A percentile compares a stretch with the other conserved stretches of the same genome.
These are phyloP conservation scores for Pecten maximus DNA, from an alignment of 2,888 invertebrate species.

Conservation along the genomic window DNA sequence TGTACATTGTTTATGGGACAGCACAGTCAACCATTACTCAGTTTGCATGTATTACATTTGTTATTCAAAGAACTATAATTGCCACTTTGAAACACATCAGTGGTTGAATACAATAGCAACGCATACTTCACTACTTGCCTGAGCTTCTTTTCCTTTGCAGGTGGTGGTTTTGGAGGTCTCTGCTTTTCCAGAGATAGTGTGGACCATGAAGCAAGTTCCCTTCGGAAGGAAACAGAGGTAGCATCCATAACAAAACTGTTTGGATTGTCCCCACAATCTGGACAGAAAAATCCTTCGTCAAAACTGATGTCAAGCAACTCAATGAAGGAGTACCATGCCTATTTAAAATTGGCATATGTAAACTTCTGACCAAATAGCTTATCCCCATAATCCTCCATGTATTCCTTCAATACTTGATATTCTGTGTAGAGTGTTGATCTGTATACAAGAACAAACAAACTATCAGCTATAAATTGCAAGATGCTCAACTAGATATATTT, in stretches of 20 bases:
- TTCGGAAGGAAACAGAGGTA: slow-evolving; percentile 19
- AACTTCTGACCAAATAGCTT: not conserved
- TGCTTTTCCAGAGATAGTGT: too few species aligned
- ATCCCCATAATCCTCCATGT: not conserved
- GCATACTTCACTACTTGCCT: too few species aligned
- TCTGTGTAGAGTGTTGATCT: slow-evolving; percentile 35
- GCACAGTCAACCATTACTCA: too few species aligned
- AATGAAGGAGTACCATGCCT: slow-evolving; percentile 9
- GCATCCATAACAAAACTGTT: slow-evolving; percentile 14
- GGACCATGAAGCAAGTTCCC: not conserved
- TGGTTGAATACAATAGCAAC: too few species aligned
- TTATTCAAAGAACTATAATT: too few species aligned
- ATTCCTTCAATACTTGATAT: not conserved
- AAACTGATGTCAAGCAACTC: not conserved
- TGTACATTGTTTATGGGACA: too few species aligned
- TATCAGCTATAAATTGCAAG: too few species aligned
- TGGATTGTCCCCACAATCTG: slow-evolving; percentile 16
- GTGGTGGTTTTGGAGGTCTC: too few species aligned
- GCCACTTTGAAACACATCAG: too few species aligned
- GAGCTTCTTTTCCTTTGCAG: too few species aligned
- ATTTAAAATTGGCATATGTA: not conserved
- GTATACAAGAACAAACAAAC: not conserved
- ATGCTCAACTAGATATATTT: too few species aligned
- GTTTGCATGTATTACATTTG: too few species aligned
- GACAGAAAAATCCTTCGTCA: slow-evolving; percentile 16